phyloP scores from a whole-genome alignment of 92 coral and sea anemone genomes.

The Scolanthus callimorphus region DNA sequence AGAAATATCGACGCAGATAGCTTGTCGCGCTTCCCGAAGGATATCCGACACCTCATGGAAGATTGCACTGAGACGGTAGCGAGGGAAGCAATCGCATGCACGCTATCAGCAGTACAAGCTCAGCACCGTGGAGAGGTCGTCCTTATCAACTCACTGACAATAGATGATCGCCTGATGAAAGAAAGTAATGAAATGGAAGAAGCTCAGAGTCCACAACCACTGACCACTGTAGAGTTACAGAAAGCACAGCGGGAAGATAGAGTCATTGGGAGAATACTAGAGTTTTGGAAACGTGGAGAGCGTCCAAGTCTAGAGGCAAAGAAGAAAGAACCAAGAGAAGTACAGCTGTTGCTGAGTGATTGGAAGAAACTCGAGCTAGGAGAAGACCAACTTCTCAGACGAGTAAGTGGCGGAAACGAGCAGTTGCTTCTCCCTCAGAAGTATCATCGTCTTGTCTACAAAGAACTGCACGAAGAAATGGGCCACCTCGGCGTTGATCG shows the following conservation, averaged over 20 bases:
- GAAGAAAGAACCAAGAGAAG: constrained; percentile 20
- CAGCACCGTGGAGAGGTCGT: constrained; percentile 33
- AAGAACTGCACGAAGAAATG: constrained; percentile 61
- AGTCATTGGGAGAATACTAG: constrained; percentile 24
- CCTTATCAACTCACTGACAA: constrained; percentile 23
- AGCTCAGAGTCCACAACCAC: constrained; percentile 1
- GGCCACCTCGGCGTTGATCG: constrained; percentile 44
- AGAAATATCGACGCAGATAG: constrained; percentile 23
- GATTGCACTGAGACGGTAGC: constrained; percentile 27
- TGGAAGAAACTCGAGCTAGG: constrained; percentile 51
- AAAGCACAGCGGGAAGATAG: constrained; percentile 27
- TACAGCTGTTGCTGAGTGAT: constrained; percentile 40
- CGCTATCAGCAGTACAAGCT: constrained; percentile 27
- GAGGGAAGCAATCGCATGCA: constrained; percentile 18
- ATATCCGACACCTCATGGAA: constrained; percentile 13
- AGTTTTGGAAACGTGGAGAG: constrained; percentile 14
- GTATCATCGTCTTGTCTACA: constrained; percentile 29
- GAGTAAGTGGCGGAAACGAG: constrained; percentile 35
- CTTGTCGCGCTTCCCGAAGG: constrained; percentile 23
- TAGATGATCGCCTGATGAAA: neutral
- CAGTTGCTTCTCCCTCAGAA: constrained; percentile 38
- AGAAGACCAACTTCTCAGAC: constrained; percentile 40
- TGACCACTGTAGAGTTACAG: constrained; percentile 25
- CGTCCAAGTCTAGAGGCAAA: constrained; percentile 17
- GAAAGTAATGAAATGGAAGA: neutral